Percentiles rank a stretch among this genome's conserved stretches.
These are phyloP conservation scores for Drosophila subsilvestris DNA, from an alignment of 2,888 invertebrate genomes.

Conservation along the genomic window DNA sequence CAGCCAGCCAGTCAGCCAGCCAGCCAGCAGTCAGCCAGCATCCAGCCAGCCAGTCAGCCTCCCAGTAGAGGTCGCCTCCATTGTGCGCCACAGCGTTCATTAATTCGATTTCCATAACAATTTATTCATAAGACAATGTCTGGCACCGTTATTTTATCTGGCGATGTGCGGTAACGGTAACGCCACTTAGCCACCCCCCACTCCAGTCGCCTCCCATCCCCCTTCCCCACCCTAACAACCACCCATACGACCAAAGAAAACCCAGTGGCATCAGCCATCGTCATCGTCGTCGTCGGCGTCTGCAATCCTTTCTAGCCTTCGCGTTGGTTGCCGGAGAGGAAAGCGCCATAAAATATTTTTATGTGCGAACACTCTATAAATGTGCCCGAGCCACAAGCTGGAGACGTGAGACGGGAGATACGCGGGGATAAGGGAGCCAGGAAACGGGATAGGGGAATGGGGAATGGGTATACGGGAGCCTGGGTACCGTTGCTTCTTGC, in stretches of 20 bases:
- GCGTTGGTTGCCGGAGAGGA: conserved; percentile 44
- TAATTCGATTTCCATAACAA: conserved; percentile 85
- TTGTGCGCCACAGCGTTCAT: conserved; percentile 83
- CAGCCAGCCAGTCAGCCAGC: conserved; percentile 27
- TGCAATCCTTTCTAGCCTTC: conserved; percentile 74
- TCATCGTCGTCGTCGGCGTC: conserved; percentile 60
- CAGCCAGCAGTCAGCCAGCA: background rate
- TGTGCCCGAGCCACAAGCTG: conserved; percentile 38
- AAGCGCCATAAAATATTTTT: conserved; percentile 81
- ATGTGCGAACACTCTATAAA: conserved; percentile 80
- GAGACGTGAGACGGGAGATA: background rate
- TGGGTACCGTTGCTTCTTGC: conserved; percentile 50
- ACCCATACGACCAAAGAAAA: conserved; percentile 19
- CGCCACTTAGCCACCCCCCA: conserved; percentile 73
- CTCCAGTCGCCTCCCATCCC: background rate
- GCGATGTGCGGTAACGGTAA: conserved; percentile 83
- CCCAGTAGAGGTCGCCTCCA: conserved; percentile 53
- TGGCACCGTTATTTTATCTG: conserved; percentile 84
- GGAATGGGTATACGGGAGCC: conserved; percentile 6
- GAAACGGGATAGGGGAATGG: background rate
- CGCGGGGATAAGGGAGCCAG: background rate
- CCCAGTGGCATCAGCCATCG: background rate
- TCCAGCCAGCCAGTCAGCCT: conserved; percentile 12
- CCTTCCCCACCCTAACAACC: conserved; percentile 6
- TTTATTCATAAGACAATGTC: conserved; percentile 85